These are phyloP conservation scores for Neoarius graeffei DNA, from an alignment of 2,113 vertebrate genomes.

Conservation along the genomic window DNA sequence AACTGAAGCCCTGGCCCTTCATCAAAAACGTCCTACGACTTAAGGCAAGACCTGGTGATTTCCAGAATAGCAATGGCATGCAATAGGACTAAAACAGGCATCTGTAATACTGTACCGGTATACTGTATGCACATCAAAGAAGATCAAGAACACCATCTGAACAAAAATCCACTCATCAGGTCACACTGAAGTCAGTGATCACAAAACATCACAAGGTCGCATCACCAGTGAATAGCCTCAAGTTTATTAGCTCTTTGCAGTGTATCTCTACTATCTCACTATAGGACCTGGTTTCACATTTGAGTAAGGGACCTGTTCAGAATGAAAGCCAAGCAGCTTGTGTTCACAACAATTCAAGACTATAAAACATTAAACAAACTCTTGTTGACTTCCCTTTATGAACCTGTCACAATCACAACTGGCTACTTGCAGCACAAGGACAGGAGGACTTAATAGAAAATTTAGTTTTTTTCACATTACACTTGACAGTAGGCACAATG, in stretches of 20 bases:
- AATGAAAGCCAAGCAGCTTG: not conserved
- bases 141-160: not conserved
- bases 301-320: not conserved
- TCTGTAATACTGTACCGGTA: not conserved
- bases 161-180: not conserved
- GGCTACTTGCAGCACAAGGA: not conserved
- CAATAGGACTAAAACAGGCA: slow-evolving; percentile 6
- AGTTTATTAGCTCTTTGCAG: not conserved
- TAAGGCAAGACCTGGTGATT: slow-evolving; percentile 15
- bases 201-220: not conserved
- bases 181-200: not conserved
- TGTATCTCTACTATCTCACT: not conserved
- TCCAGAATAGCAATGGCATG: slow-evolving; percentile 10
- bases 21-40: slow-evolving; percentile 18
- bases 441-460: not conserved
- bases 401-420: no score
- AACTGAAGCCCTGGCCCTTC: slow-evolving; percentile 25
- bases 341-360: not conserved
- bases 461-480: not conserved
- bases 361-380: not conserved
- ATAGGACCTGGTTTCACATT: no score
- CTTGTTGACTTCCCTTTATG: not conserved
- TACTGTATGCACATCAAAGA: not conserved
- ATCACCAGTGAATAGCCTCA: not conserved
- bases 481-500: not conserved